These are phyloP conservation scores for Rhynchonema sp. DNA, from an alignment of 2,888 invertebrate species.

Conservation along the genomic window DNA sequence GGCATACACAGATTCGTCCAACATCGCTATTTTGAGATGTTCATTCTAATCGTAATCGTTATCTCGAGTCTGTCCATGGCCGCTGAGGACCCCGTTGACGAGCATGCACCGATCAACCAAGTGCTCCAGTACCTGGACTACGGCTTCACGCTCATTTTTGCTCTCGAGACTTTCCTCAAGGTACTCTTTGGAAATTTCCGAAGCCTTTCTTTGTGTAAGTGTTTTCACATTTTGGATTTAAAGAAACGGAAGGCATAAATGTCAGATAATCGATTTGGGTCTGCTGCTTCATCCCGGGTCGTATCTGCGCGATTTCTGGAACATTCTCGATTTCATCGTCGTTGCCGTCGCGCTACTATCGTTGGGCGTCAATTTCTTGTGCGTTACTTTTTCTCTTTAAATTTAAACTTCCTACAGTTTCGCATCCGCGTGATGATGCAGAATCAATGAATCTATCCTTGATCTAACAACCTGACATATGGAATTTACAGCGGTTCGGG, in stretches of 20 bases:
- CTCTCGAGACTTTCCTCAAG: conserved; percentile 80
- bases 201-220: too few species aligned
- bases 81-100: conserved; percentile 73
- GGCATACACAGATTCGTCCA: conserved; percentile 85
- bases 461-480: too few species aligned
- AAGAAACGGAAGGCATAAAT: too few species aligned
- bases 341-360: conserved; percentile 87
- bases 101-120: conserved; percentile 58
- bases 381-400: conserved; percentile 18
- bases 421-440: too few species aligned
- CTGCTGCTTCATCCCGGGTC: conserved; percentile 85
- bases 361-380: conserved; percentile 51
- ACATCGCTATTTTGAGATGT: conserved; percentile 74
- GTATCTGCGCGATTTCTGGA: conserved; percentile 88
- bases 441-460: too few species aligned
- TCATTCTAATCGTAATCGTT: conserved; percentile 84
- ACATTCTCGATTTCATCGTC: conserved; percentile 83
- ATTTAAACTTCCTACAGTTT: too few species aligned
- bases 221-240: too few species aligned
- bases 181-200: conserved; percentile 37
- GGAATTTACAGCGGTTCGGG: neutral
- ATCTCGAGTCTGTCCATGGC: conserved; percentile 90
- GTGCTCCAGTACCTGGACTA: conserved; percentile 78
- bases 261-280: conserved; percentile 57
- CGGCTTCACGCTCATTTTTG: conserved; percentile 89